Base-by-base conservation (phyloP, 2,113 vertebrate genomes). In the Silurus asotus region DNA sequence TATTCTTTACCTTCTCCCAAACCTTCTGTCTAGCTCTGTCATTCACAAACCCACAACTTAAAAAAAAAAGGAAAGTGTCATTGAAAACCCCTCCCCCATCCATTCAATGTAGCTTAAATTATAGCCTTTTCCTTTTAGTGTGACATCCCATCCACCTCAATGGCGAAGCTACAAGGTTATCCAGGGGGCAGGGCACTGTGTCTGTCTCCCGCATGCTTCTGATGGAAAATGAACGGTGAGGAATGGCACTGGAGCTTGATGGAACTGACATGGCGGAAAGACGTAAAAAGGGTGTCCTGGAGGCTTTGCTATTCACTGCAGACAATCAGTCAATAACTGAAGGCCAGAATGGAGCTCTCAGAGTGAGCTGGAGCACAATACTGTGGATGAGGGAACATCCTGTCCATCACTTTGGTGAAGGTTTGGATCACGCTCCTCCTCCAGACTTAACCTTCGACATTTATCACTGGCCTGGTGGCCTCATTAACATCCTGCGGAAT, bases 401-500 rank as follows among this genome's bases (percentile, higher is more conserved):
- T 78, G 84, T 65, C 72, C 55, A 45, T 78, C 53, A 74, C 19
- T 77, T 37, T 72, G 75, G 72, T 70, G 15, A 56, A n/a, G 65
- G 77, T 76, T 49, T 76, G 25, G 76, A 19, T n/a, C 69, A 2
- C 9, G 49, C 59, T 61, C 82, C 86, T 85, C 85, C 79, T 88
- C 84, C 62, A 79, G 20, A 53, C 17, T 61, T 79, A 85, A 85
- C 83, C 83, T 84, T 86, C 51, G 19, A 69, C 72, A 87, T 88
- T 87, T 48, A 88, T 89, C 86, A 89, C 76, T 82, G 45, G 72
- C 82, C 70, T 79, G 81, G 86, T 78, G 64, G 70, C 84, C 88
- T 90, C 88, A 84, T 91, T 91, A 89, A 87, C 88, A 88, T 90
- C 89, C 84, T 80, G 84, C 23, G 55, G 87, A 80, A 88, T 88